Evolutionary conservation across 2,797 vertebrate species (phyloP), one percentile per base, ranked within the genome.

Genomic region (Peromyscus eremicus): DNA sequence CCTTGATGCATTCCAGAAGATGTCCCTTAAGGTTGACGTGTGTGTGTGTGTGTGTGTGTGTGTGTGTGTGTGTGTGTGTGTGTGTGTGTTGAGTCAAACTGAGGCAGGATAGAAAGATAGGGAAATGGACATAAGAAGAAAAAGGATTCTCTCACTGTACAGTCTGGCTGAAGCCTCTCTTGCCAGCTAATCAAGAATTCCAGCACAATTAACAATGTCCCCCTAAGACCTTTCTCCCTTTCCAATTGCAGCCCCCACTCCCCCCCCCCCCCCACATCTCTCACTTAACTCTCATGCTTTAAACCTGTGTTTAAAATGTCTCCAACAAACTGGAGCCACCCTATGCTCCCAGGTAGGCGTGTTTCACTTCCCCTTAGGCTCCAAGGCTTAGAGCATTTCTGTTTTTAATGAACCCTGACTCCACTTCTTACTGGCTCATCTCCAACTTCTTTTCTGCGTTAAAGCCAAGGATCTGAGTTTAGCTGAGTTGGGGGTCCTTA

Each of bases 51-150:
- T 34, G 49, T 34, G 77, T 55, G 77, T n/a, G 77, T 7, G 77
- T 76, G 73, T 76, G 73, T 76, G 40, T n/a, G 93, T 92, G 40
- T 76, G 37, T 75, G 37, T 37, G 71, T n/a, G 93, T 92, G 40
- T 75, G 37, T 75, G 37, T 37, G 71, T 40, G 70, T 9, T 34
- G 37, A 62, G 0, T 64, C 73, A 34, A 57, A 57, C 27, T 40
- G 52, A 57, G 25, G 49, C 14, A 71, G 37, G 4, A 27, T 52
- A 52, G 49, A 40, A 9, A 40, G 64, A 68, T 29, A 66, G 46
- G 32, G 34, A 27, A 49, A 71, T 27, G 68, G 14, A 6, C 34
- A 17, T 13, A 23, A n/a, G 64, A 70, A 25, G 46, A 55, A 70
- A 37, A 16, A 23, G 32, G 6, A 52, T 29, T 46, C 66, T 17